Percentiles rank a stretch among this genome's conserved stretches.
Conservation (phyloP, 2,113 vertebrate genomes). For the Stomatorhinus ivindoensis region DNA sequence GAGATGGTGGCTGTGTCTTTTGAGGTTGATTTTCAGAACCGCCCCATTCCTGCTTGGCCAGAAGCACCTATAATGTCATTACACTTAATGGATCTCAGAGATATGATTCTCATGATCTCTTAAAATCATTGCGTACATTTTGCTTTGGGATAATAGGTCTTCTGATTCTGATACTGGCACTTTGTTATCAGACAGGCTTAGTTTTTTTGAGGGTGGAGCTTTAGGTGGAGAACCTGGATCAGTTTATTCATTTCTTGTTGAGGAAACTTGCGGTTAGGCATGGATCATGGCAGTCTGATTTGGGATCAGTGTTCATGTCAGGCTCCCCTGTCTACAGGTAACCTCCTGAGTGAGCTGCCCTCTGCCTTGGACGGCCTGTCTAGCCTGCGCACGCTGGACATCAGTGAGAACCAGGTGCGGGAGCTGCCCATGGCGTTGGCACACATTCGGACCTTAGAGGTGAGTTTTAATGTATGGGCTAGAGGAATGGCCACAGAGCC, state of each 20-base stretch:
- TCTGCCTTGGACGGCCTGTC: constrained; percentile 54
- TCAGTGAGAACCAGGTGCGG: constrained; percentile 71
- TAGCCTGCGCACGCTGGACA: constrained; percentile 71
- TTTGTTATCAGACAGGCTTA: background rate
- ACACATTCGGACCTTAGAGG: constrained; percentile 72
- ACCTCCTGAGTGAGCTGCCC: constrained; percentile 71
- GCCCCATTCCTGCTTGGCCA: background rate
- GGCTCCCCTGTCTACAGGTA: constrained; percentile 55
- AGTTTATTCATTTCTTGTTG: background rate
- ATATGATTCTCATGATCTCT: background rate
- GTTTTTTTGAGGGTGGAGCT: background rate
- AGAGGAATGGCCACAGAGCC: background rate
- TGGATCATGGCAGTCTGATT: background rate
- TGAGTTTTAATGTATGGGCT: constrained; percentile 37
- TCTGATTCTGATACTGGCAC: background rate
- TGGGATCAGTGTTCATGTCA: background rate
- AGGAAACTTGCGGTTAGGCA: too few species aligned
- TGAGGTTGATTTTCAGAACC: background rate
- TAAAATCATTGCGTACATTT: background rate
- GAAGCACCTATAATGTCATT: background rate
- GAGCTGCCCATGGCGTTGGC: constrained; percentile 69
- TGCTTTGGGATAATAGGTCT: background rate
- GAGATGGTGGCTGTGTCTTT: background rate
- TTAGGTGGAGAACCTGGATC: background rate
- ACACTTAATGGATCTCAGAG: background rate